These are phyloP conservation scores for Sceliomorpha sp. DNA, from an alignment of 2,888 invertebrate genomes.

Conservation along the genomic window DNA sequence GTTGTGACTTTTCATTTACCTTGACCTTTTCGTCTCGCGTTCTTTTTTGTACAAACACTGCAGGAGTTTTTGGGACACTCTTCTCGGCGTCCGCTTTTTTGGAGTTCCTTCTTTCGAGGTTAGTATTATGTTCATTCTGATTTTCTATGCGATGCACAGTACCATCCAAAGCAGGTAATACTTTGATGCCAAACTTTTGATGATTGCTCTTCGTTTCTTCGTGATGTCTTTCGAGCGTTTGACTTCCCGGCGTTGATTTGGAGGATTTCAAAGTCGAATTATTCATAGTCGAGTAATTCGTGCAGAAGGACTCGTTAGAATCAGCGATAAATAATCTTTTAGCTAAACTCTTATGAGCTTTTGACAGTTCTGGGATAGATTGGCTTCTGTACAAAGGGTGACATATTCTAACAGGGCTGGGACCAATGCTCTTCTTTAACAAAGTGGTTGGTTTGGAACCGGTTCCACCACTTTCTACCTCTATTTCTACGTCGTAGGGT, in stretches of 20 bases:
- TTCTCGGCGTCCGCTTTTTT: constrained; percentile 67
- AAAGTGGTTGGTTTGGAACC: constrained; percentile 78
- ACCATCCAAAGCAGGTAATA: constrained; percentile 80
- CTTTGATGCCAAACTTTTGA: constrained; percentile 86
- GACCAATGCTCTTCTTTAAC: constrained; percentile 76
- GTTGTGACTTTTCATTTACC: too few relatives aligned
- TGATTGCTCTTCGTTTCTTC: constrained; percentile 81
- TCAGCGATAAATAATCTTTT: constrained; percentile 79
- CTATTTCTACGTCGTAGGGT: constrained; percentile 92
- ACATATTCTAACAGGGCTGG: constrained; percentile 81
- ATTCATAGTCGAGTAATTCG: constrained; percentile 80
- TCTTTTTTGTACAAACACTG: neutral
- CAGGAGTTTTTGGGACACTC: constrained; percentile 8
- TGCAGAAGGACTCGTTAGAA: constrained; percentile 77
- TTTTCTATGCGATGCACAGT: constrained; percentile 76
- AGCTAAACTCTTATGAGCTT: constrained; percentile 80
- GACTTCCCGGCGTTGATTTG: constrained; percentile 69
- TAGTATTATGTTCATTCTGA: constrained; percentile 78
- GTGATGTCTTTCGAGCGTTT: constrained; percentile 72
- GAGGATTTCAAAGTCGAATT: constrained; percentile 68
- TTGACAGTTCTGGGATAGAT: constrained; percentile 88
- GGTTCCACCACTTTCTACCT: constrained; percentile 83
- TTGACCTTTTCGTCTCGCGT: constrained; percentile 26
- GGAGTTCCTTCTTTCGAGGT: constrained; percentile 76
- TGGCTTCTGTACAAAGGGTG: constrained; percentile 90